Conservation (phyloP, 2,797 vertebrate species). For the Decapterus maruadsi region DNA sequence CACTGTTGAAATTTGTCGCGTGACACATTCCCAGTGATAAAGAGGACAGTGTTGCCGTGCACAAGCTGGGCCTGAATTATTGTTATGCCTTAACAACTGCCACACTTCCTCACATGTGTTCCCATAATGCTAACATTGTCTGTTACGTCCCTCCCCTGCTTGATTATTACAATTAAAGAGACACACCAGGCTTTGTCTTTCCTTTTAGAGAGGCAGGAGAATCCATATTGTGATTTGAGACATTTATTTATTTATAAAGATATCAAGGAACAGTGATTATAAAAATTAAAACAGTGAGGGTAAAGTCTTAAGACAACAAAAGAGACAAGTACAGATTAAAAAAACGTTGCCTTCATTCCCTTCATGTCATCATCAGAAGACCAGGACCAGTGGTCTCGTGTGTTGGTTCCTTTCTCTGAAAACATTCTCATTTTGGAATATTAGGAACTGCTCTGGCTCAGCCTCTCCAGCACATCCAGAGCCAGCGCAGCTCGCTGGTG, state of each 20-base stretch:
- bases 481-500: slow-evolving; percentile 83
- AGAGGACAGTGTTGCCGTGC: slow-evolving; percentile 51
- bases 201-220: neutral
- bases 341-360: slow-evolving; percentile 19
- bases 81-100: slow-evolving; percentile 19
- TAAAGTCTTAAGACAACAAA: slow-evolving; percentile 8
- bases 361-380: slow-evolving; percentile 27
- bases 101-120: slow-evolving; percentile 1
- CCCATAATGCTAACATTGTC: neutral
- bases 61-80: slow-evolving; percentile 18
- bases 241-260: slow-evolving; percentile 40
- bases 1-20: slow-evolving; percentile 46
- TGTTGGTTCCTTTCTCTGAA: slow-evolving; percentile 4
- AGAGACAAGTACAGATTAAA: neutral
- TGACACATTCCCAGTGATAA: slow-evolving; percentile 55
- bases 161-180: neutral
- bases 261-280: neutral
- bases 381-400: slow-evolving; percentile 12
- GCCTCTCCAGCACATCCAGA: slow-evolving; percentile 81
- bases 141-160: neutral
- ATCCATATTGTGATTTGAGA: neutral
- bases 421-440: slow-evolving; percentile 1
- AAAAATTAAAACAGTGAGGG: slow-evolving; percentile 14
- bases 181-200: neutral
- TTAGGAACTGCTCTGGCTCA: slow-evolving; percentile 52